Base-by-base conservation (phyloP, 92 coral and sea anemone genomes). In the Porites rus region DNA sequence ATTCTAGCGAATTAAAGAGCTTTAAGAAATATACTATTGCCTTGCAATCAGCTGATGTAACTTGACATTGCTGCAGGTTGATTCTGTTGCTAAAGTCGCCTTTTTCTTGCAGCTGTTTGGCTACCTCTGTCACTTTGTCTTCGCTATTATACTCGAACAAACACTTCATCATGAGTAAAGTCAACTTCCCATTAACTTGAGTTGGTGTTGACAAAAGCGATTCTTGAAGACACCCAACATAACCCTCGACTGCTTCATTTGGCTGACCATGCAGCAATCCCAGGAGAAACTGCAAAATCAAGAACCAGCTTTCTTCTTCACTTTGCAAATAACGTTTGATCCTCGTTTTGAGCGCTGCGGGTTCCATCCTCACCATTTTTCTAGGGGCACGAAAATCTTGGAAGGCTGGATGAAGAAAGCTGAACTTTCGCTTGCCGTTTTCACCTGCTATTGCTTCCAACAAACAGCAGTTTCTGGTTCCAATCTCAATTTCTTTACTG, bases 151-250 rank as follows among this genome's bases (percentile, higher is more conserved):
- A 56, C 74, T 87, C 91, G 14, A 73, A 21, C 63, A 88, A 81
- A 74, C 91, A 81, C 70, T 80, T 81, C 83, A 88, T 50, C 83
- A 81, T 54, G 14, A 88, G 62, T 58, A 88, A 43, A 74, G 72
- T 81, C 46, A 10, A 14, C 18, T 1, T 25, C 8, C 13, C 21
- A 13, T 2, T 14, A 7, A 28, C 31, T 2, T 28, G 31, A 28
- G 10, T 2, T 22, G 51, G 17, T 8, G 16, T 1, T n/a, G 52
- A 2, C 62, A 88, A 54, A 28, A 88, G 31, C 28, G 60, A n/a
- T 8, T 74, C 69, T 4, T 12, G 8, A 25, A 88, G 91, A 38
- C 65, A 10, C 17, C 22, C 22, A 19, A 65, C 77, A 43, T 74
- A 64, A 14, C 13, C 16, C 2, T 60, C 52, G 11, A 24, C 60